Conservation (phyloP, 2,113 vertebrate genomes). For the Sigmodon hispidus region DNA sequence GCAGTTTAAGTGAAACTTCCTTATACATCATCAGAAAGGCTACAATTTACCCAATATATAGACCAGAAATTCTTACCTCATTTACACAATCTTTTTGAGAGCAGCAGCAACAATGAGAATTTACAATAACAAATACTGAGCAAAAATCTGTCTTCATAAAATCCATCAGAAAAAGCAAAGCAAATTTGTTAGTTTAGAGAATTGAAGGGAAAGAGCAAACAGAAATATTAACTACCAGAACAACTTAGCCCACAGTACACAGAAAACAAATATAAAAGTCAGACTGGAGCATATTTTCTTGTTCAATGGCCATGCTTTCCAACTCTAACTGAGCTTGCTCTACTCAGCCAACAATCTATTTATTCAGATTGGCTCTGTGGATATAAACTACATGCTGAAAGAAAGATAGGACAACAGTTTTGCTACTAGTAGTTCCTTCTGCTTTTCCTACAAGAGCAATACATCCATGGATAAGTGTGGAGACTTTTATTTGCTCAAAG, state of each 20-base stretch:
- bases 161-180: slow-evolving; percentile 86
- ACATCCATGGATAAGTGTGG: slow-evolving; percentile 54
- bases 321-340: slow-evolving; percentile 76
- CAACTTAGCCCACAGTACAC: slow-evolving; percentile 85
- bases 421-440: slow-evolving; percentile 24
- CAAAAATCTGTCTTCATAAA: slow-evolving; percentile 87
- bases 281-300: slow-evolving; percentile 75
- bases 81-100: slow-evolving; percentile 84
- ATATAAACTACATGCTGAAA: slow-evolving; percentile 12
- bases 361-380: slow-evolving; percentile 33
- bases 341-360: slow-evolving; percentile 59
- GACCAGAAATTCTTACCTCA: slow-evolving; percentile 82
- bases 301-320: slow-evolving; percentile 66
- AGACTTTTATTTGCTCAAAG: slow-evolving; percentile 74
- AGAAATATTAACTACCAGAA: slow-evolving; percentile 13
- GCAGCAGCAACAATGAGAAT: slow-evolving; percentile 89
- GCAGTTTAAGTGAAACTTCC: slow-evolving; percentile 4
- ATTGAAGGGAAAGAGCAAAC: neutral
- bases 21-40: neutral
- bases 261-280: slow-evolving; percentile 79
- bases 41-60: slow-evolving; percentile 30
- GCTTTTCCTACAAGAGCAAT: slow-evolving; percentile 53
- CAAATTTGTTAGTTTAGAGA: slow-evolving; percentile 34
- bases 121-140: slow-evolving; percentile 88
- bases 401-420: slow-evolving; percentile 35